Evolutionary conservation across 2,797 vertebrate species (phyloP), one percentile per base, ranked within the genome.

Genomic region (Petrocephalus sullivani): DNA sequence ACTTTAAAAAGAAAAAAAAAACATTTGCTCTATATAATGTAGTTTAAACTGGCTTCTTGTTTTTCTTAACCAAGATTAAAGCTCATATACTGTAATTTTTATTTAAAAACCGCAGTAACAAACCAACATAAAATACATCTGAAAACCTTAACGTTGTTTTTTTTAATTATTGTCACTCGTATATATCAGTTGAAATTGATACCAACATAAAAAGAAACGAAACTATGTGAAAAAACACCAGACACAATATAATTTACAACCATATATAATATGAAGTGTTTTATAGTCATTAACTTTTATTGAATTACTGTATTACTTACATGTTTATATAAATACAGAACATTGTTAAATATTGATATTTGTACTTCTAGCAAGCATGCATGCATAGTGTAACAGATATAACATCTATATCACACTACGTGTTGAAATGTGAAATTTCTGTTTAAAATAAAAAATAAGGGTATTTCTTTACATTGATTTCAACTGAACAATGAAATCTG

Each of bases 251-350:
- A 28, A 49, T 49, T 5, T 49, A 3, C 64, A 71, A 71, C 64
- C 64, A 71, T 33, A 71, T 71, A 16, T 4, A 71, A 71, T 71
- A 71, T 33, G 37, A 71, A 71, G 28, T 14, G 37, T 16, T 71
- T 71, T 71, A 28, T 9, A 78, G 41, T 78, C 37, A 19, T n/a
- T 78, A 7, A 19, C 14, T 78, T 78, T 78, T 78, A 78, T 78
- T 78, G 14, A 19, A 78, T 78, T 78, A 41, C 12, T 23, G 6
- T 9, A 78, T 78, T 78, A 78, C 71, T 41, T n/a, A 46, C 23
- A 83, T 21, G 49, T 85, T 28, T 56, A 85, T 85, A 85, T 85
- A 85, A 51, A 84, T 54, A 54, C 71, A 28, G 33, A 12, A 85
- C 82, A 85, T 85, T 51, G 8, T 83, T 56, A 56, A 53, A 85